Evolutionary conservation across 2,113 vertebrate species (phyloP).

Genomic region (Sturnus vulgaris): DNA sequence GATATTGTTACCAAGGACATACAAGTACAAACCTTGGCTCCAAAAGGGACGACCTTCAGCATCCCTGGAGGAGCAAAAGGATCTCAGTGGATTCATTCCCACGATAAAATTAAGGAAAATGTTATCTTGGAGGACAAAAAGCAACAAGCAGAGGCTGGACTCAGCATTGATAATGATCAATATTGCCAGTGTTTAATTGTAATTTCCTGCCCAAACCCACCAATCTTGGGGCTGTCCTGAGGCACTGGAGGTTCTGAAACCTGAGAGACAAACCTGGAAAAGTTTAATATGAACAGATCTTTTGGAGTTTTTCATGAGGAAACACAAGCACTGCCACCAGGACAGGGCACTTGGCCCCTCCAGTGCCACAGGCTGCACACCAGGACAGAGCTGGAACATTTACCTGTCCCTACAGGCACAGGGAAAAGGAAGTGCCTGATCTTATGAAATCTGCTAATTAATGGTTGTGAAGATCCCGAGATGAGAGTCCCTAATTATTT

Average conservation of each 20-base stretch:
- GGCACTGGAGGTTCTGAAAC: not conserved
- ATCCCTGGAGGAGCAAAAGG: not conserved
- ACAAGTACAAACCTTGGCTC: not conserved
- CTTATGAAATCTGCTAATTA: not conserved
- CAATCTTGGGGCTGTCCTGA: not conserved
- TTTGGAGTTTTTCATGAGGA: not conserved
- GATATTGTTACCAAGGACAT: not conserved
- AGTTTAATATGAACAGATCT: rapidly evolving
- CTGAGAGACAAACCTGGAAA: not conserved
- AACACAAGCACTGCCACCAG: no score
- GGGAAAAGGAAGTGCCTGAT: not conserved
- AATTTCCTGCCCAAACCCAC: not conserved
- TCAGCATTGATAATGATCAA: not conserved
- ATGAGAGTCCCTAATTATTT: not conserved
- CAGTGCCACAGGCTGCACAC: not conserved
- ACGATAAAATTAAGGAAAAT: not conserved
- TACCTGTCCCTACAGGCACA: not conserved
- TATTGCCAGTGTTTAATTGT: no score
- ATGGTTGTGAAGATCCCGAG: not conserved
- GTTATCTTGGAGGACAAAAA: rapidly evolving
- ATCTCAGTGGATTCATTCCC: not conserved
- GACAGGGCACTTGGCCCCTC: not conserved
- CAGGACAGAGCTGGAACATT: not conserved
- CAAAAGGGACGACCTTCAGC: not conserved
- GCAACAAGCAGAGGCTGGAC: rapidly evolving